Evolutionary conservation across 2,888 invertebrate species (phyloP), one percentile per base, ranked within the genome.

Genomic region (Maniola hyperantus): DNA sequence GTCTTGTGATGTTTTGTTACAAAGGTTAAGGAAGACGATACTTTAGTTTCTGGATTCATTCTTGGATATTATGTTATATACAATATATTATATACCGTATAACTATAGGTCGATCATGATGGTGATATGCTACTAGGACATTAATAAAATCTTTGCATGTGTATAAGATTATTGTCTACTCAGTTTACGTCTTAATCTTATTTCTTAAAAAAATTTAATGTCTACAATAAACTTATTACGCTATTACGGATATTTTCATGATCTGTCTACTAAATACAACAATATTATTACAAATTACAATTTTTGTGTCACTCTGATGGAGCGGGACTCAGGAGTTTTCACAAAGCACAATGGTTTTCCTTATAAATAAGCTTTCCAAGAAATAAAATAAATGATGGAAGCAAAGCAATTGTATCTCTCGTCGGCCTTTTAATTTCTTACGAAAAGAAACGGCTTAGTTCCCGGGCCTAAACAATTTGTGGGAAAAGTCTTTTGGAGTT

Each of bases 341-440:
- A 76, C 79, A 77, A 79, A 77, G 71, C 73, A 76, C 74, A 84
- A 85, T 79, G 84, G 83, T 82, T 84, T 78, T 76, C 79, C 80
- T 84, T 83, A 84, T 83, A 87, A 88, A 87, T 82, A 83, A 82
- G 83, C 79, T 79, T 83, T 86, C 83, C 83, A 85, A 86, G 83
- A 86, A 87, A 87, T 82, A 84, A 86, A 85, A 83, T 81, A 79
- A 77, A 80, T 84, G 87, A 87, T 87, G 84, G 88, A 85, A 85
- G 82, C 77, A 77, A 81, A 83, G 83, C 85, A 88, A 88, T 89
- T 89, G 84, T 88, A 87, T 84, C 83, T 84, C 82, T 85, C 85
- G 85, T 88, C 88, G 87, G 87, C 84, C 84, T 89, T 89, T 89
- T 88, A 89, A 89, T 88, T 88, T 87, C 79, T 85, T 82, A 80